Percentiles rank a stretch among this genome's conserved stretches.
These are phyloP conservation scores for Remorina albescens DNA, from an alignment of 2,797 vertebrate genomes.

Conservation along the genomic window DNA sequence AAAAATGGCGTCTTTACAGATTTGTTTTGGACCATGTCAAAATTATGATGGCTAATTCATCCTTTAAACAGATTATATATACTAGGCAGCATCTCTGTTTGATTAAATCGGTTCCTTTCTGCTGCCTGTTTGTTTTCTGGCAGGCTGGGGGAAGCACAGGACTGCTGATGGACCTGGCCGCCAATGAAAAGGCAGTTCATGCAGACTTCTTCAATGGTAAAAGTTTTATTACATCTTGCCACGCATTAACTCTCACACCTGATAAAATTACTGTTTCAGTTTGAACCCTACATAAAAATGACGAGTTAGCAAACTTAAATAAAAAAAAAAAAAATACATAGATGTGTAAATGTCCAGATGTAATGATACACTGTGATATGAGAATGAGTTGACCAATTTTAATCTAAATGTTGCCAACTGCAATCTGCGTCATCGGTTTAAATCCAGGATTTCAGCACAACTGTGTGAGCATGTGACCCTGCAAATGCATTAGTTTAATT, in stretches of 20 bases:
- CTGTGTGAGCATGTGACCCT: background rate
- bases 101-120: slow-evolving; percentile 24
- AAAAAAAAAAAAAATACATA: too few relatives aligned
- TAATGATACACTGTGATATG: too few relatives aligned
- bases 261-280: background rate
- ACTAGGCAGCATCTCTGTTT: background rate
- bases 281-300: background rate
- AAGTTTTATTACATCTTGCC: background rate
- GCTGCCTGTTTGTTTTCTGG: slow-evolving; percentile 63
- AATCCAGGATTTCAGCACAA: background rate
- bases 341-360: too few relatives aligned
- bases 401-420: background rate
- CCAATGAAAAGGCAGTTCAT: slow-evolving; percentile 92
- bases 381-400: background rate
- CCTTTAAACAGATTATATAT: background rate
- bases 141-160: slow-evolving; percentile 86
- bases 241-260: background rate
- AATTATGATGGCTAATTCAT: background rate
- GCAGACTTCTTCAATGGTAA: slow-evolving; percentile 91
- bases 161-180: slow-evolving; percentile 82
- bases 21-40: background rate
- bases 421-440: background rate
- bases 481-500: background rate
- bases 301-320: too few relatives aligned
- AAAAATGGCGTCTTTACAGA: background rate